Percentiles rank a stretch among this genome's conserved stretches.
Evolutionary conservation across 2,797 vertebrate species (phyloP).

Genomic region (Takifugu ocellatus): DNA sequence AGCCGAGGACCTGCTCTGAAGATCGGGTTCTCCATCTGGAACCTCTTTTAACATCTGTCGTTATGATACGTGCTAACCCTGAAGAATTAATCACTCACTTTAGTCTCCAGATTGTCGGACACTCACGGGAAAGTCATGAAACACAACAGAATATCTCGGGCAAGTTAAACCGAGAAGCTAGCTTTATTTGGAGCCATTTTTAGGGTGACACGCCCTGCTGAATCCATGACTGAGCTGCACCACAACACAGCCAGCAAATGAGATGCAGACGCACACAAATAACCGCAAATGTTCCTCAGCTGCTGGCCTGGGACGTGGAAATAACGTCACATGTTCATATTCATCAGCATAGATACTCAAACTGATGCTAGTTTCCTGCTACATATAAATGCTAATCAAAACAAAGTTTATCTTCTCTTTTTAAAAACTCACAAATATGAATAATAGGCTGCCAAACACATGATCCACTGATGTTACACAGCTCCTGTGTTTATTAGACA

Average conservation of each 20-base stretch:
- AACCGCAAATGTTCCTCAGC: constrained; percentile 21
- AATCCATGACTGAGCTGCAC: constrained; percentile 1
- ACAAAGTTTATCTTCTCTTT: no score
- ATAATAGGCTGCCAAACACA: no score
- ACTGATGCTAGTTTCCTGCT: background rate
- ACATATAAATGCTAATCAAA: background rate
- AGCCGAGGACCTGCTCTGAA: constrained; percentile 31
- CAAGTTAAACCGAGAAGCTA: constrained; percentile 11
- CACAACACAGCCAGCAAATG: constrained; percentile 6
- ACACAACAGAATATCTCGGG: background rate
- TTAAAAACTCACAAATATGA: no score
- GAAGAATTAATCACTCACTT: constrained; percentile 27
- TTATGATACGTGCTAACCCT: constrained; percentile 15
- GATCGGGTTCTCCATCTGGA: constrained; percentile 50
- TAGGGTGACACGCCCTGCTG: constrained; percentile 36
- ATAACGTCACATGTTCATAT: background rate
- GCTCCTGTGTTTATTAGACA: no score
- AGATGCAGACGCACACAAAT: constrained; percentile 24
- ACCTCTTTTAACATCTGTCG: constrained; percentile 34
- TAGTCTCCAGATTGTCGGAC: background rate
- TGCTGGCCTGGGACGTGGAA: constrained; percentile 8
- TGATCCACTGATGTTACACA: no score
- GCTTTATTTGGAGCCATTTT: constrained; percentile 16
- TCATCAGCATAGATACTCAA: constrained; percentile 3
- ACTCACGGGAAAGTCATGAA: background rate